These are phyloP conservation scores for Eubucco bourcierii DNA, from an alignment of 2,113 vertebrate species.

Conservation along the genomic window DNA sequence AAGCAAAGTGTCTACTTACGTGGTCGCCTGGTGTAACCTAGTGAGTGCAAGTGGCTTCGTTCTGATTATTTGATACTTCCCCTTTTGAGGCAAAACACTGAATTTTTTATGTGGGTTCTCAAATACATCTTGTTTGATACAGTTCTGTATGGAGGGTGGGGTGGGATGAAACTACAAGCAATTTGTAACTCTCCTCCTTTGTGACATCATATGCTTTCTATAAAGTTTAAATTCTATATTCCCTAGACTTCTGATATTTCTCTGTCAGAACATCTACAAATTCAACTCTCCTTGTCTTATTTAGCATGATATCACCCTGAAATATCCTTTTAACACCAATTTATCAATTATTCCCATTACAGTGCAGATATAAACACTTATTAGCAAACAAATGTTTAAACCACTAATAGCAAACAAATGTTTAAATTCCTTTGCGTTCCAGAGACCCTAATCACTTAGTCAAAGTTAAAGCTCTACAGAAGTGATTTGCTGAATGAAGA, in stretches of 20 bases:
- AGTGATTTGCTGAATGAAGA: not conserved
- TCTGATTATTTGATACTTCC: not conserved
- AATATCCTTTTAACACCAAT: not conserved
- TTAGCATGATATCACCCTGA: not conserved
- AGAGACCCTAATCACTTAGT: not conserved
- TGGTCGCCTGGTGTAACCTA: not conserved
- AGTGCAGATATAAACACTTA: not conserved
- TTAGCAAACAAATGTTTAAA: not conserved
- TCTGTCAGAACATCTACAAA: not conserved
- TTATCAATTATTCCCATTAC: not conserved
- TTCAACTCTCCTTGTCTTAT: not conserved
- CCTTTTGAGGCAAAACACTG: not conserved
- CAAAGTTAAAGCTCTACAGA: not conserved
- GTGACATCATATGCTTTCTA: not conserved
- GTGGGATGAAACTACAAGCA: not conserved
- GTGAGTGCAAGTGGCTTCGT: not conserved
- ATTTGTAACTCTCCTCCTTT: not conserved
- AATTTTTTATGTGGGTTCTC: not conserved
- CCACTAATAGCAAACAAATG: not conserved
- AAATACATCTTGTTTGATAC: not conserved
- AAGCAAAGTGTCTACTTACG: constrained; percentile 54
- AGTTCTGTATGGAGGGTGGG: not conserved
- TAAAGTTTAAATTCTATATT: not conserved
- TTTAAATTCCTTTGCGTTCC: not conserved
- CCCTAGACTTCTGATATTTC: not conserved